Evolutionary conservation across 2,888 invertebrate species (phyloP).

Genomic region (Aphodius granarius): DNA sequence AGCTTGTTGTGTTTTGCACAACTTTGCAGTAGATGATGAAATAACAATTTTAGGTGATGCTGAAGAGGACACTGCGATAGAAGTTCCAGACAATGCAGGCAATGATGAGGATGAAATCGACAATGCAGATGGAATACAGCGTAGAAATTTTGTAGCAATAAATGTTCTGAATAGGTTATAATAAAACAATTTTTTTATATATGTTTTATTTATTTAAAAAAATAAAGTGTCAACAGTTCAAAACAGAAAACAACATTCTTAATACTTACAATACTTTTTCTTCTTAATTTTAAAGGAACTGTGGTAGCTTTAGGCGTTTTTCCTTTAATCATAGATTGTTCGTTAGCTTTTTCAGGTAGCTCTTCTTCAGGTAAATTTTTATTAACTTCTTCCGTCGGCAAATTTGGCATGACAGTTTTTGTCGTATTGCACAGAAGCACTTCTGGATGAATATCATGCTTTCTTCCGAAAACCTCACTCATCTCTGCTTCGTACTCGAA

Average conservation of each 20-base stretch:
- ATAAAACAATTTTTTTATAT: too few species aligned
- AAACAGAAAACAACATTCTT: too few species aligned
- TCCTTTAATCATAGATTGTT: background rate
- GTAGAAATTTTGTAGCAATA: constrained; percentile 15
- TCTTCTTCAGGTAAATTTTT: background rate
- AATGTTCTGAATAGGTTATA: constrained; percentile 1
- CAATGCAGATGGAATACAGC: background rate
- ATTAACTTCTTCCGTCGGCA: background rate
- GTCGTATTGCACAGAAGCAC: constrained; percentile 4
- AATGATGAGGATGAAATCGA: background rate
- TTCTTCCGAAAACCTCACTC: constrained; percentile 24
- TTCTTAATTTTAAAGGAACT: background rate
- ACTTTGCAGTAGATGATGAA: constrained; percentile 27
- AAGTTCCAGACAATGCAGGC: background rate
- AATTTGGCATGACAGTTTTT: background rate
- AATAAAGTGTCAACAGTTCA: too few species aligned
- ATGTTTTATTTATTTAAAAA: too few species aligned
- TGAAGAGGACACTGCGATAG: background rate
- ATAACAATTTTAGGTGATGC: constrained; percentile 1
- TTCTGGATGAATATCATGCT: constrained; percentile 23
- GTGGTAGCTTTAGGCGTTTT: too few species aligned
- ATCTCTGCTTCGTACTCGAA: constrained; percentile 29
- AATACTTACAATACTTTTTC: background rate
- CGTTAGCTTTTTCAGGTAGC: background rate
- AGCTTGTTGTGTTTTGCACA: constrained; percentile 29